Conservation (phyloP, 2,113 vertebrate genomes). For the Heloderma charlesbogerti region DNA sequence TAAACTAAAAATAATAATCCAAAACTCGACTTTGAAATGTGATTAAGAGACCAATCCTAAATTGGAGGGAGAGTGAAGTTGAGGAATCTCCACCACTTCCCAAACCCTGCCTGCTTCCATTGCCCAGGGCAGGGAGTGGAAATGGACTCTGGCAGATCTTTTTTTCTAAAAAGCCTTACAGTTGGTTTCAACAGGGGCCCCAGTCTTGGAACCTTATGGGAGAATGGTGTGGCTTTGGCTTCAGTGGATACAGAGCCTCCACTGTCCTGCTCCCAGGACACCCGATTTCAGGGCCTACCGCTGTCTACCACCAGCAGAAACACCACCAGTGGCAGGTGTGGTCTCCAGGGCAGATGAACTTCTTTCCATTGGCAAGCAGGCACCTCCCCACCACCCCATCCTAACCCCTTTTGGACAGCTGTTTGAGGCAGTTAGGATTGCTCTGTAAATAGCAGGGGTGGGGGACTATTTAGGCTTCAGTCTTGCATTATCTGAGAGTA, state of each 20-base stretch:
- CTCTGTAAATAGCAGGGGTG: neutral
- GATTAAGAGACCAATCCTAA: neutral
- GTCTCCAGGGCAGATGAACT: neutral
- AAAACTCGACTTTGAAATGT: neutral
- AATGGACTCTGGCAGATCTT: too few relatives aligned
- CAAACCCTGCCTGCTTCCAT: neutral
- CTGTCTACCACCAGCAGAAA: too few relatives aligned
- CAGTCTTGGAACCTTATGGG: neutral
- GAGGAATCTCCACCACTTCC: too few relatives aligned
- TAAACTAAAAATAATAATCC: neutral
- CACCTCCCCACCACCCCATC: neutral
- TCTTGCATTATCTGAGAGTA: neutral
- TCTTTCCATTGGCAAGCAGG: neutral
- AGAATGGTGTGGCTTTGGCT: neutral
- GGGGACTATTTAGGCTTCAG: neutral
- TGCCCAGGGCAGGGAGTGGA: neutral
- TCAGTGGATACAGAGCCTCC: neutral
- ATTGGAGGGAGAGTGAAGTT: too few relatives aligned
- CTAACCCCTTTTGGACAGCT: neutral
- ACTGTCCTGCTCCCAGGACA: neutral
- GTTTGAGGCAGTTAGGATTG: neutral
- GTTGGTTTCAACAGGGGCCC: neutral
- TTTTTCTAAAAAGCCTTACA: too few relatives aligned
- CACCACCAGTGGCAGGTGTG: too few relatives aligned
- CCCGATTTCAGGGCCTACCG: neutral